Conservation (phyloP, 2,797 vertebrate species). For the Typhlichthys subterraneus region DNA sequence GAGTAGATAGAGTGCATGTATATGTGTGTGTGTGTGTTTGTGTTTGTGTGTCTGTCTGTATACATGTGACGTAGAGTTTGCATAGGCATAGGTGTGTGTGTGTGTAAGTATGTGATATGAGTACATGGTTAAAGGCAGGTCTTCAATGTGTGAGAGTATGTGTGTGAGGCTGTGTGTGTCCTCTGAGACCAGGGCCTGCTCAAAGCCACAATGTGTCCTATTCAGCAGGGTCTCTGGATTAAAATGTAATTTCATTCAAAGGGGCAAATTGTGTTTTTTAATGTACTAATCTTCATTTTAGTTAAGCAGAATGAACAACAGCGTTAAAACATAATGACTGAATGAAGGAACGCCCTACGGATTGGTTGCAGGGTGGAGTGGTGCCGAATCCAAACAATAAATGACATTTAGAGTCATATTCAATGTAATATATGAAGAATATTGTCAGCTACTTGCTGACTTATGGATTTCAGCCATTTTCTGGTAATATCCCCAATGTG, state of each 20-base stretch:
- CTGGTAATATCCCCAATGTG: not conserved
- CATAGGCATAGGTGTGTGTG: not conserved
- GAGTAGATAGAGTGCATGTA: constrained; percentile 5
- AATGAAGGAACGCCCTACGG: constrained; percentile 71
- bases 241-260: constrained; percentile 82
- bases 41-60: constrained; percentile 6
- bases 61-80: not conserved
- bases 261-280: constrained; percentile 75
- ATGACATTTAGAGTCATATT: constrained; percentile 44
- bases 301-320: constrained; percentile 69
- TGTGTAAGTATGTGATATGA: not conserved
- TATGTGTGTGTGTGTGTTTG: constrained; percentile 12
- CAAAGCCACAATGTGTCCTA: constrained; percentile 72
- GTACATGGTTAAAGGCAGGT: not conserved
- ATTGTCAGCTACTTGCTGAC: constrained; percentile 1
- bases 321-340: constrained; percentile 68
- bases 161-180: constrained; percentile 25
- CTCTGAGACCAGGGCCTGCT: constrained; percentile 56
- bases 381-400: constrained; percentile 41
- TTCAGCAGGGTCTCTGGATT: constrained; percentile 76
- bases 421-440: constrained; percentile 35
- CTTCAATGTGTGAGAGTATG: not conserved
- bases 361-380: constrained; percentile 54
- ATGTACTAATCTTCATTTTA: constrained; percentile 79
- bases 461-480: constrained; percentile 9